A percentile compares a stretch with the other conserved stretches of the same genome.
These are phyloP conservation scores for Eilema griseolum DNA, from an alignment of 2,888 invertebrate genomes.

Conservation along the genomic window DNA sequence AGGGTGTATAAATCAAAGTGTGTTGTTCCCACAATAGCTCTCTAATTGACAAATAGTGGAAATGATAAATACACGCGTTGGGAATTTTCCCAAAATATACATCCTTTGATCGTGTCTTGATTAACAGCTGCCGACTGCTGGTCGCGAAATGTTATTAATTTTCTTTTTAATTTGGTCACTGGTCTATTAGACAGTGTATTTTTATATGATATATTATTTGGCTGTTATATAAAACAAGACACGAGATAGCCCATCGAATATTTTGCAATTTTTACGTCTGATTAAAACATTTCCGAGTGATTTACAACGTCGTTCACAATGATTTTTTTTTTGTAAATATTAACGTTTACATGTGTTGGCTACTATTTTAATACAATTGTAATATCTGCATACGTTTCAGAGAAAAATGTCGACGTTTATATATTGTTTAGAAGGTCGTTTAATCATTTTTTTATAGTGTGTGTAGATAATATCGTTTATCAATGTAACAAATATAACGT, in stretches of 20 bases:
- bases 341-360: conserved; percentile 17
- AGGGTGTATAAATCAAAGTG: conserved; percentile 79
- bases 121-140: conserved; percentile 77
- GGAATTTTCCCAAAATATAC: conserved; percentile 81
- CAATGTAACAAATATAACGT: neutral
- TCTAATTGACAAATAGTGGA: conserved; percentile 87
- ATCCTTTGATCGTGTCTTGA: conserved; percentile 83
- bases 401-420: conserved; percentile 35
- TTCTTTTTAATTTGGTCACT: conserved; percentile 81
- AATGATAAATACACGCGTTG: conserved; percentile 83
- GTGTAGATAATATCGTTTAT: conserved; percentile 4
- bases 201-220: conserved; percentile 70
- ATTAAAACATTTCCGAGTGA: conserved; percentile 50
- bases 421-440: conserved; percentile 28
- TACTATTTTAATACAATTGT: conserved; percentile 37
- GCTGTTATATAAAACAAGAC: conserved; percentile 59
- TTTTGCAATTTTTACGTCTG: conserved; percentile 56
- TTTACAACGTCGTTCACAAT: conserved; percentile 48
- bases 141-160: conserved; percentile 82
- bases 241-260: conserved; percentile 53
- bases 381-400: conserved; percentile 27
- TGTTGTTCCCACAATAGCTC: conserved; percentile 82
- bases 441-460: conserved; percentile 29
- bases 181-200: conserved; percentile 70
- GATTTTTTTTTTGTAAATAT: conserved; percentile 34